A percentile compares a stretch with the other conserved stretches of the same genome.
Conservation (phyloP, 2,113 vertebrate species). For the Monarcha castaneiventris region DNA sequence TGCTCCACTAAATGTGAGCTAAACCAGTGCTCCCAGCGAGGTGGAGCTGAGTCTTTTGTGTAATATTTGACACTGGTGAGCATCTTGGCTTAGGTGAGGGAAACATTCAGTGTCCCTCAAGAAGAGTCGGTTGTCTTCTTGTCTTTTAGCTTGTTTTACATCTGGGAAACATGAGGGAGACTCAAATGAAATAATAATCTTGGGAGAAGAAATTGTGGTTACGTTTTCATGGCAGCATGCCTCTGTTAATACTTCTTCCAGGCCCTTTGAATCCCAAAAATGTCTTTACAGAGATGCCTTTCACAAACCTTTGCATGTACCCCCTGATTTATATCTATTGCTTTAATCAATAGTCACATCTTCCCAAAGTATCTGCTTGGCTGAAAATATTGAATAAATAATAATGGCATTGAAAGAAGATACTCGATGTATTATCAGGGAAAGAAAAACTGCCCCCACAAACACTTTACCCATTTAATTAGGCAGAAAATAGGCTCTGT, state of each 20-base stretch:
- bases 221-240: neutral
- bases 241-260: neutral
- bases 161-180: neutral
- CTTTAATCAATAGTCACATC: neutral
- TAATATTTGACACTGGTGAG: neutral
- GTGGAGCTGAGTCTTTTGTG: neutral
- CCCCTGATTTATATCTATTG: neutral
- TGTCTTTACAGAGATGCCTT: neutral
- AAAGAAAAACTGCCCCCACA: neutral
- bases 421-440: neutral
- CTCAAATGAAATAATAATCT: neutral
- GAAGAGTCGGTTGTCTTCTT: neutral
- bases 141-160: neutral
- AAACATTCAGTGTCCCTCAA: neutral
- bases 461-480: constrained; percentile 5
- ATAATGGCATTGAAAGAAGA: neutral
- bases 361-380: neutral
- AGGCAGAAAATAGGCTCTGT: constrained; percentile 21
- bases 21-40: accelerated
- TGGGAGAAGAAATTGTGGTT: neutral
- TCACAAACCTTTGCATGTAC: neutral
- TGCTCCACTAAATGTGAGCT: neutral
- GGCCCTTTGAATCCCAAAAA: neutral
- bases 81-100: neutral
- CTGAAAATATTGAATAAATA: constrained; percentile 2